A percentile compares a stretch with the other conserved stretches of the same genome.
These are phyloP conservation scores for Sarcophaga caerulescens DNA, from an alignment of 2,888 invertebrate species.

Conservation along the genomic window DNA sequence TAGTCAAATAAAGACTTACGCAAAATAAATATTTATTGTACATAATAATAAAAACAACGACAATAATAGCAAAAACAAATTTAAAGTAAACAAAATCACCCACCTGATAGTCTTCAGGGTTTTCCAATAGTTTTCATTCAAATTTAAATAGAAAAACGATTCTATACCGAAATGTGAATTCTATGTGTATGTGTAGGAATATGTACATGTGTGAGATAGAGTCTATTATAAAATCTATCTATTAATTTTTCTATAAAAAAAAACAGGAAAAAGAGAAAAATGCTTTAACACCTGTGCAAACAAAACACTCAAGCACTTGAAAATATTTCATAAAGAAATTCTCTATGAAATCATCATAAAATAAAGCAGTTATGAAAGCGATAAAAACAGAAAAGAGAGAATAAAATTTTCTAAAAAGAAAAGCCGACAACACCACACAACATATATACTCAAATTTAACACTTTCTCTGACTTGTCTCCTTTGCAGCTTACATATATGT, in stretches of 20 bases:
- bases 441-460: no score
- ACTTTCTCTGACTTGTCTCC: no score
- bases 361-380: neutral
- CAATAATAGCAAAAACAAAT: neutral
- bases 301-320: slow-evolving; percentile 1
- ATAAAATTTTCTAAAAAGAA: neutral
- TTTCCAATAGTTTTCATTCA: neutral
- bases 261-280: neutral
- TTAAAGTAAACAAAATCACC: neutral
- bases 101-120: neutral
- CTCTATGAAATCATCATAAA: neutral
- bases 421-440: neutral
- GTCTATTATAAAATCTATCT: no score
- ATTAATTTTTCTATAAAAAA: no score
- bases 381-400: neutral
- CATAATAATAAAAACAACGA: neutral
- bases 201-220: no score
- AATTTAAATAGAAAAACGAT: neutral
- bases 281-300: slow-evolving; percentile 41
- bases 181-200: no score
- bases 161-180: no score
- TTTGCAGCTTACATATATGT: no score
- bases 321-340: neutral
- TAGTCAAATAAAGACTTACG: no score
- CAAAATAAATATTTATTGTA: no score